Base-by-base conservation (phyloP, 2,888 invertebrate genomes). In the Margaritifera margaritifera region DNA sequence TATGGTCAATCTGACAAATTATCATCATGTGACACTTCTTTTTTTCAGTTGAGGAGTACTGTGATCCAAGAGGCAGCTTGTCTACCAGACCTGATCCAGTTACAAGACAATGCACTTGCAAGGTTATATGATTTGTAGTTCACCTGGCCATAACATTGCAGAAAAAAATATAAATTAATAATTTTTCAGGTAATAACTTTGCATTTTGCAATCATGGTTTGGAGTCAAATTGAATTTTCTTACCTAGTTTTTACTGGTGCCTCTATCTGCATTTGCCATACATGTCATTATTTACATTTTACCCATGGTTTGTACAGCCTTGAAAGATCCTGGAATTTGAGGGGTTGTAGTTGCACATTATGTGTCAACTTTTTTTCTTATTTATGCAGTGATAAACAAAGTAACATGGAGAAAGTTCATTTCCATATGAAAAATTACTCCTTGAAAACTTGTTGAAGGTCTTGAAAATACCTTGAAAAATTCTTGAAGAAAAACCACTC, bases 41-140 rank as follows among this genome's bases (percentile, higher is more conserved):
- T 61, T 22, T 76, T 76, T 50, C 67, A 76, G 75, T 72, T 63
- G 74, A 72, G 22, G 78, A 75, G 52, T 64, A 82, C 27, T 98
- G 98, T 89, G 94, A 96, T 90, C 91, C 93, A 0, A 91, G 93
- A 8, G 98, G 98, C 53, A 95, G 95, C 15, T 87, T 92, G 77
- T 91, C 81, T 86, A 73, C 81, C 24, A 72, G 80, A 25, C 91
- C 91, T 78, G 92, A 92, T 82, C 90, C 91, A 8, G 27, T 77
- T 6, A 92, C 92, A 58, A 93, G 93, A 72, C 89, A 91, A 67
- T 95, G 94, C 88, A 89, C 90, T 24, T 95, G 94, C 91, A 94
- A 94, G 92, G 94, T 94, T 92, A 0, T 42, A 42, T 42, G 42
- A 42, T 42, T 42, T 42, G 11, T 15, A 42, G 15, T 15, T 42